A percentile compares a stretch with the other conserved stretches of the same genome.
These are phyloP conservation scores for Suricata suricatta DNA, from an alignment of 2,113 vertebrate genomes.

Conservation along the genomic window DNA sequence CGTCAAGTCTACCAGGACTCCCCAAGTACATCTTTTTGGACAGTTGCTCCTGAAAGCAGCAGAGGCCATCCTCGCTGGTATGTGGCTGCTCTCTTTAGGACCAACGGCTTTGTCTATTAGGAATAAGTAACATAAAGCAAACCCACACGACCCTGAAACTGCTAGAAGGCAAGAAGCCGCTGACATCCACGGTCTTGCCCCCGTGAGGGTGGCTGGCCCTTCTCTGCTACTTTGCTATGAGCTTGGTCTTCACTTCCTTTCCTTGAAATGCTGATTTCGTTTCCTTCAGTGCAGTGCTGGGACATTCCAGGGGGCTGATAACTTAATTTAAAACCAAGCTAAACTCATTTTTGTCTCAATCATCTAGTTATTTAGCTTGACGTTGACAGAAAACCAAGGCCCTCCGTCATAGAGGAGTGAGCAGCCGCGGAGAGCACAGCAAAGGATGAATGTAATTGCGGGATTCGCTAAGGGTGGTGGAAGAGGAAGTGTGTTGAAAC, in stretches of 20 bases:
- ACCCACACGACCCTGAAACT: not conserved
- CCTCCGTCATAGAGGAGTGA: not conserved
- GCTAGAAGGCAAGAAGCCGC: rapidly evolving
- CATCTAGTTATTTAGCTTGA: not conserved
- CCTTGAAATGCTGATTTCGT: not conserved
- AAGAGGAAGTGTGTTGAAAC: slow-evolving; percentile 73
- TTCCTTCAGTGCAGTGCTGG: not conserved
- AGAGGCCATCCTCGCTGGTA: rapidly evolving
- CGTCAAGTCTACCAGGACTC: too few relatives aligned
- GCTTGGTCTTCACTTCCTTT: not conserved
- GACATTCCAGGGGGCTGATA: not conserved
- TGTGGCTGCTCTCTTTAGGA: too few relatives aligned
- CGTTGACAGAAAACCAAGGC: not conserved
- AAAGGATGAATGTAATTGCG: slow-evolving; percentile 65
- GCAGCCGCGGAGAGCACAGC: not conserved
- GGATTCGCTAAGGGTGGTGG: slow-evolving; percentile 73
- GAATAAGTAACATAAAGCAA: too few relatives aligned
- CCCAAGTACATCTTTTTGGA: not conserved
- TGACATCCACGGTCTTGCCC: rapidly evolving
- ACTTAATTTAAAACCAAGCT: not conserved
- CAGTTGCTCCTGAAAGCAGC: too few relatives aligned
- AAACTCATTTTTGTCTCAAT: not conserved
- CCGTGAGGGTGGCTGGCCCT: rapidly evolving
- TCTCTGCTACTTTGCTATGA: rapidly evolving
- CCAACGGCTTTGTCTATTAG: not conserved